Base-by-base conservation (phyloP, 1,140 invertebrate species). In the Leptinotarsa undecemlineata region DNA sequence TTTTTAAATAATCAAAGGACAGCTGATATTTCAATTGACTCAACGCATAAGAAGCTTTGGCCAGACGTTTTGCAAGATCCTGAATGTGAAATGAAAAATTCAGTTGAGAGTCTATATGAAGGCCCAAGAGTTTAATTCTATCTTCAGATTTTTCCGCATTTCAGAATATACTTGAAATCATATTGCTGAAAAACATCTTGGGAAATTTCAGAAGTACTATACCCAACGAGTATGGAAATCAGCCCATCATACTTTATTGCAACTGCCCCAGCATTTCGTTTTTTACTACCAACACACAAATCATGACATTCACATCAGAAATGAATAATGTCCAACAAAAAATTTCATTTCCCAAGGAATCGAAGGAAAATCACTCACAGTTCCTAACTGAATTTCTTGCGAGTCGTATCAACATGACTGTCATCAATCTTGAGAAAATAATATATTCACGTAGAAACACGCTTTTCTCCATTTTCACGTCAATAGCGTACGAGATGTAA, bases 401-500 rank as follows among this genome's bases (percentile, higher is more conserved):
- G 51, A 57, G 63, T 64, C 63, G 63, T 33, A 64, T 64, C 63
- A 64, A 33, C 63, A 64, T 64, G 15, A 23, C 63, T n/a, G 20
- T 64, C 63, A 64, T 64, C 63, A 64, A 64, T 64, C 63, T 64
- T 64, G 63, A 19, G 63, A 20, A 64, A 64, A 64, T 64, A 64
- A 23, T 64, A 64, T 64, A 64, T 64, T 64, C 63, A 64, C 63
- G 20, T 20, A 64, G 26, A 64, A 64, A 64, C 63, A 64, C 63
- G 20, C 21, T 64, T 64, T 64, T 33, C 11, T 64, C 63, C 63
- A 64, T 64, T 64, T 20, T 21, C 21, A 33, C 63, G 11, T 64
- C 14, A 33, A 64, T 64, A 57, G n/a, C 15, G 51, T 57, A 57
- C 15, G 51, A 19, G 51, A 15, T 57, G 51, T 57, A 57, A 57